Evolutionary conservation across 2,888 invertebrate species (phyloP).

Genomic region (Diploptera punctata): DNA sequence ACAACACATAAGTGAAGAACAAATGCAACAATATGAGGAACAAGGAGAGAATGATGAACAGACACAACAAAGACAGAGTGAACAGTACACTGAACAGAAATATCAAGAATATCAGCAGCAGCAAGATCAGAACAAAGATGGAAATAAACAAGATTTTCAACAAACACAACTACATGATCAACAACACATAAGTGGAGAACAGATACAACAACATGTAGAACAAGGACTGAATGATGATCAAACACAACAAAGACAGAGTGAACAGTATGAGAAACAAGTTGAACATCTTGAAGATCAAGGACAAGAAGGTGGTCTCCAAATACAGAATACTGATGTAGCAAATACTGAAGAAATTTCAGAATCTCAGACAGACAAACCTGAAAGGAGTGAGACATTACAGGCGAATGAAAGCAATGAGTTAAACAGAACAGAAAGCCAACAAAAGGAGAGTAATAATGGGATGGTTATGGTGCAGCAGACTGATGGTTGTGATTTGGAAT

Average conservation of each 20-base stretch:
- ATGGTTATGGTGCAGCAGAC: too few species aligned
- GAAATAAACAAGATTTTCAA: conserved; percentile 3
- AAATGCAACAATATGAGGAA: not conserved
- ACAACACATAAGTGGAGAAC: not conserved
- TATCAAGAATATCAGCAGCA: not conserved
- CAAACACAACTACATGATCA: too few species aligned
- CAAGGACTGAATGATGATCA: not conserved
- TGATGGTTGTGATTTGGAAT: too few species aligned
- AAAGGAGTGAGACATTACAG: not conserved
- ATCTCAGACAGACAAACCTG: not conserved
- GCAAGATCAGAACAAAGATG: not conserved
- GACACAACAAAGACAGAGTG: not conserved
- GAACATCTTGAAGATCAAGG: not conserved
- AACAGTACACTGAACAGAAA: not conserved
- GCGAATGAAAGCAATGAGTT: not conserved
- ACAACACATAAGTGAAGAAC: not conserved
- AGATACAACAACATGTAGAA: not conserved
- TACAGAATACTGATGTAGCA: too few species aligned
- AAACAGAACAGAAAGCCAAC: not conserved
- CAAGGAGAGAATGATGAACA: not conserved
- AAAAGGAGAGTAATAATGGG: too few species aligned
- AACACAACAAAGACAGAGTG: not conserved
- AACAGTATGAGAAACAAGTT: not conserved
- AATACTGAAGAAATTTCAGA: not conserved
- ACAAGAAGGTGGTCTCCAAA: not conserved